These are phyloP conservation scores for Bruchidius siliquastri DNA, from an alignment of 2,888 invertebrate genomes.

Conservation along the genomic window DNA sequence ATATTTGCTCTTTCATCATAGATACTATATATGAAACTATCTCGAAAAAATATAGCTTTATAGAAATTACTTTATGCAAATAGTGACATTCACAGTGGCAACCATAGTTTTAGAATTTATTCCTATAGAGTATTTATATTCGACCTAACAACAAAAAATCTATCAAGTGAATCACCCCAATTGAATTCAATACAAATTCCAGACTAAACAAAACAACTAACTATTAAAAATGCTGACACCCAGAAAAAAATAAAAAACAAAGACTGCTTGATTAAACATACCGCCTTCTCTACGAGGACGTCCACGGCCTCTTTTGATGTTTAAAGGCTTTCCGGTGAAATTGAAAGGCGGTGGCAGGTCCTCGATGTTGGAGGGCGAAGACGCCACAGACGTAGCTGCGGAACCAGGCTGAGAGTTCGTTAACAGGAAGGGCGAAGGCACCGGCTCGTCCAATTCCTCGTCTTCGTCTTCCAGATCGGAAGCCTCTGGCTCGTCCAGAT, in stretches of 20 bases:
- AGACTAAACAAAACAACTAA: no score
- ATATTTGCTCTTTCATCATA: no score
- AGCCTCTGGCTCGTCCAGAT: constrained; percentile 68
- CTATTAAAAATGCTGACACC: background rate
- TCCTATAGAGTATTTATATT: no score
- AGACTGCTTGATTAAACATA: constrained; percentile 8
- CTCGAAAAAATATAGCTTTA: no score
- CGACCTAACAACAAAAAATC: no score
- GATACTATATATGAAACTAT: no score
- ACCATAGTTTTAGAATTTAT: no score
- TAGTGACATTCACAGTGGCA: no score
- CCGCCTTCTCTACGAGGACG: constrained; percentile 74
- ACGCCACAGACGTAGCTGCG: constrained; percentile 60
- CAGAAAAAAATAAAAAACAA: background rate
- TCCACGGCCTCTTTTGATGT: constrained; percentile 74
- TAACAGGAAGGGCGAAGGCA: constrained; percentile 48
- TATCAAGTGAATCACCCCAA: no score
- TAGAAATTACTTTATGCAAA: no score
- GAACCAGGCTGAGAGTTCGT: constrained; percentile 57
- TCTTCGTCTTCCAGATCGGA: constrained; percentile 73
- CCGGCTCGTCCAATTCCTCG: constrained; percentile 53
- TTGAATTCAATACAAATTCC: no score
- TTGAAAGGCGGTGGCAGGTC: constrained; percentile 59
- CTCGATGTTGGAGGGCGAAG: constrained; percentile 56
- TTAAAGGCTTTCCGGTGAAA: constrained; percentile 56